These are phyloP conservation scores for Bombylius major DNA, from an alignment of 2,888 invertebrate species.

Conservation along the genomic window DNA sequence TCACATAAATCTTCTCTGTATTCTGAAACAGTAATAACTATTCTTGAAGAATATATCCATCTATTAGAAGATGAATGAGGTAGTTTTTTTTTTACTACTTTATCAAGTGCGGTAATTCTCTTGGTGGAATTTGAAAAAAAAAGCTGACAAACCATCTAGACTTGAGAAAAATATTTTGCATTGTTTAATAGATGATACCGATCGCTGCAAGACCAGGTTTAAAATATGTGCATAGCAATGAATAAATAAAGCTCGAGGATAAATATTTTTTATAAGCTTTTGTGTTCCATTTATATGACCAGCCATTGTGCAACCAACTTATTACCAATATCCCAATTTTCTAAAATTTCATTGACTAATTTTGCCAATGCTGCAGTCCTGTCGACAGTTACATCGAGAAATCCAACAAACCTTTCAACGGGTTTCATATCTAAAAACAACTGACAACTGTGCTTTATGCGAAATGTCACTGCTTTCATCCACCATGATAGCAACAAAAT, in stretches of 20 bases:
- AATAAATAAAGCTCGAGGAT: conserved; percentile 16
- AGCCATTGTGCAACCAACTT: conserved; percentile 21
- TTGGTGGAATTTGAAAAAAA: too few species aligned
- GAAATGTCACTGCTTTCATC: conserved; percentile 22
- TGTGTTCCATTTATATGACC: conserved; percentile 21
- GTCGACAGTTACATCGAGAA: too few species aligned
- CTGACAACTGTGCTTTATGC: conserved; percentile 19
- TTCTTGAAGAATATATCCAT: too few species aligned
- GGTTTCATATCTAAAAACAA: conserved; percentile 23
- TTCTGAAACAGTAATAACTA: too few species aligned
- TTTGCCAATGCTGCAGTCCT: too few species aligned
- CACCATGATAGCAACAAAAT: conserved; percentile 19
- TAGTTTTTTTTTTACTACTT: too few species aligned
- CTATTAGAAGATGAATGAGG: too few species aligned
- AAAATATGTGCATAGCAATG: conserved; percentile 19
- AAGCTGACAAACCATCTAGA: neutral
- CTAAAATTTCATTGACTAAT: too few species aligned
- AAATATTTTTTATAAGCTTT: conserved; percentile 18
- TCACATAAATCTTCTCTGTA: too few species aligned
- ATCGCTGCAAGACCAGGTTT: conserved; percentile 18
- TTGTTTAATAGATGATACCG: conserved; percentile 17
- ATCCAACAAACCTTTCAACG: too few species aligned
- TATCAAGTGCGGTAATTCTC: too few species aligned
- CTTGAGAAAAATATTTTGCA: conserved; percentile 22
- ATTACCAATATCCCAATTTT: conserved; percentile 11